Base-by-base conservation (phyloP, 2,797 vertebrate genomes). In the Cyclopterus lumpus region DNA sequence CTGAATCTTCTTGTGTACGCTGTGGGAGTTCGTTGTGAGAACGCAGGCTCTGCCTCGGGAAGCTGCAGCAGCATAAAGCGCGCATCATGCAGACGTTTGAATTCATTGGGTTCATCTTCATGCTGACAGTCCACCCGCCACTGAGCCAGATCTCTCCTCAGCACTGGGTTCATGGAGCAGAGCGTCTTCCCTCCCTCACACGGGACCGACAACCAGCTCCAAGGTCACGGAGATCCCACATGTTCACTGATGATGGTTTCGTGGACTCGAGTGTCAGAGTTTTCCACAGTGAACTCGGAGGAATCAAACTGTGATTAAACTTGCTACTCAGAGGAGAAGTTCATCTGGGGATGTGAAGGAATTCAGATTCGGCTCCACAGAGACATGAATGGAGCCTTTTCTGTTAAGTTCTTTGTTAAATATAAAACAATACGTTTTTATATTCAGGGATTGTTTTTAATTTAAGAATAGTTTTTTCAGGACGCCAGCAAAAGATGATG, bases 211-310 rank as follows among this genome's bases (percentile, higher is more conserved):
- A 14, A 74, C 66, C 73, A 15, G 69, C 74, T 53, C 1, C 28
- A 79, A 87, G 91, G 91, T 92, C 88, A 75, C 66, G 3, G 1
- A 73, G 73, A 89, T 91, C 91, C 91, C 92, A 92, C 86, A 83
- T 75, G 73, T 82, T 75, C 83, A 58, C 67, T 81, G 77, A 74
- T 80, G 75, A 82, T 84, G 74, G 84, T 83, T 71, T 84, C 15
- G 67, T 76, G 77, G 88, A 88, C 86, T 88, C 10, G 49, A 78
- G 84, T 87, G 86, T 90, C 87, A 77, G 53, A 22, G 76, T 89
- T 92, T 93, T 92, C 91, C 88, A 79, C 84, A 62, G 67, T 48
- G 67, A 74, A 81, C 69, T 71, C 36, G 66, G 82, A 75, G 53
- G 49, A 74, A 83, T 73, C 77, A 73, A 70, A 88, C 73, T 64